Base-by-base conservation (phyloP, 1,140 invertebrate genomes). In the Cyclargus thomasi region DNA sequence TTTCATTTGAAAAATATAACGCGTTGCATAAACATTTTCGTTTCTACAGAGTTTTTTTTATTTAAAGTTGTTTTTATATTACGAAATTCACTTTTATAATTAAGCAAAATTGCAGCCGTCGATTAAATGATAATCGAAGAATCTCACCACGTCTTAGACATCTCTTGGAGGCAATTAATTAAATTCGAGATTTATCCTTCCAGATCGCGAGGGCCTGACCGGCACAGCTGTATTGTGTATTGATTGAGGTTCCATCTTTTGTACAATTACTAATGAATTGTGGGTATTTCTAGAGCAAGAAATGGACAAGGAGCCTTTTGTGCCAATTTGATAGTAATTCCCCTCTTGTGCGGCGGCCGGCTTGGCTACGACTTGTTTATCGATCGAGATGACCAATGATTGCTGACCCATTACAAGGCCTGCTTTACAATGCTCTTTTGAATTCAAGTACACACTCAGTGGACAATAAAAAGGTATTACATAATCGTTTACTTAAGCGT, bases 321-420 rank as follows among this genome's bases (percentile, higher is more conserved):
- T 47, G 39, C 39, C 39, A 47, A 47, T 47, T 47, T 47, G 14
- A 47, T 47, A 47, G 39, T 47, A 47, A 47, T 47, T 47, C 39
- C 39, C 39, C 39, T 47, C 39, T 47, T 47, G 39, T 11, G 39
- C 39, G 5, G 39, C 39, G 39, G 39, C 11, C 39, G 39, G 39
- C 39, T 47, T 47, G 39, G 39, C 39, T 11, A 8, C 11, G 39
- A 47, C 39, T 47, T 47, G 39, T 47, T 47, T 47, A 47, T 47
- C 39, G 39, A 47, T 47, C 39, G 39, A 47, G 39, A 47, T 47
- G 39, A 47, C 39, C 39, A 16, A 47, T 11, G 39, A 47, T 16
- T 47, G 39, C 39, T 4, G 39, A 8, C 39, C 39, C 11, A 29
- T 0, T 29, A 47, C 39, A 47, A 16, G 11, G 5, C 2, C 39